Evolutionary conservation across 2,797 vertebrate genomes (phyloP), one percentile per base, ranked within the genome.

Genomic region (Pelobates cultripes): DNA sequence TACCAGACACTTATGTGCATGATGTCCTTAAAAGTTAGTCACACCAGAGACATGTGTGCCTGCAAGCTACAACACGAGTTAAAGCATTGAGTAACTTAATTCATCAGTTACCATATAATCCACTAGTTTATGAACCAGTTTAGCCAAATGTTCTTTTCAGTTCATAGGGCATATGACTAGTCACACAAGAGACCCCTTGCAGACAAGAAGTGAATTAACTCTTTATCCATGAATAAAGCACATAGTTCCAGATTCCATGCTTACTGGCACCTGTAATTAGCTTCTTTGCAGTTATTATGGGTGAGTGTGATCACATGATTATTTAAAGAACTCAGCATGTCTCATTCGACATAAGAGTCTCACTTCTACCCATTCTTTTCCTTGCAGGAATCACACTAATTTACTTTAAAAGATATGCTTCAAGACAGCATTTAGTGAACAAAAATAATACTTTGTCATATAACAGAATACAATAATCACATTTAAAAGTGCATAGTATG

Each of bases 91-190:
- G 92, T 87, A 90, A 88, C 89, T 86, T 88, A 90, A 91, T 90
- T 90, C 93, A 92, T 90, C 89, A 93, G 92, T 89, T 93, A 92
- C 93, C 93, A 93, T 87, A 91, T 92, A 94, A 95, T 91, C 91
- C 91, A 92, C 91, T 63, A 13, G 86, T 91, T 95, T 95, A 94
- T 92, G 94, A 91, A 95, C 89, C 94, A 94, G 95, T 91, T 93
- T 90, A 95, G 91, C 88, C 94, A 95, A 95, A 93, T 92, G 88
- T 90, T 81, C 89, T 89, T 94, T 95, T 94, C 89, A 94, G 89
- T 85, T 86, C 88, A 88, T 88, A 91, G 88, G 89, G 92, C 91
- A 89, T 89, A 89, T 92, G 90, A 91, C 88, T 87, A 69, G 57
- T 80, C 61, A 76, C 86, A 96, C 92, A 95, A 94, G 94, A 88